Evolutionary conservation across 2,888 invertebrate species (phyloP).

Genomic region (Trichogramma evanescens): DNA sequence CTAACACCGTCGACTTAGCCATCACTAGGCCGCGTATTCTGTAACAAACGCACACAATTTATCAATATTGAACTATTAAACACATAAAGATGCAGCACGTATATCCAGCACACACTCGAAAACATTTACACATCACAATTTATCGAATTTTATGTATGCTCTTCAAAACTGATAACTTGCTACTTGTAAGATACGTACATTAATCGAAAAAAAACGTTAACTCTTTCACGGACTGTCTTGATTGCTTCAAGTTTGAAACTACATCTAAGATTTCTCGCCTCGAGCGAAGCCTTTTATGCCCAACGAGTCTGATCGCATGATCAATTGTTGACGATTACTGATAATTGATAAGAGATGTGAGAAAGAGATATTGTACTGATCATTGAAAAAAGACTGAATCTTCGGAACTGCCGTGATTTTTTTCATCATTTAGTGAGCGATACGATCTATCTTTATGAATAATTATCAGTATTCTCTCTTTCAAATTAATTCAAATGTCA

Average conservation of each 20-base stretch:
- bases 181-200: conserved; percentile 6
- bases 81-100: neutral
- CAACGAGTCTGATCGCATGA: conserved; percentile 5
- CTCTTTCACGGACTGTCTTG: neutral
- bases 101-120: neutral
- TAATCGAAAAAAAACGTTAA: neutral
- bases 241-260: conserved; percentile 4
- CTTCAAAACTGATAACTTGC: too few relatives aligned
- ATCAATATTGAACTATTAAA: neutral
- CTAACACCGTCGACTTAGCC: conserved; percentile 2
- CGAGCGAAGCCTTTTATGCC: conserved; percentile 14
- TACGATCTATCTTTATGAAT: too few relatives aligned
- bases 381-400: too few relatives aligned
- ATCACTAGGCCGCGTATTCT: conserved; percentile 3
- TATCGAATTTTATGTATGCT: too few relatives aligned
- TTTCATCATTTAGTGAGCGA: too few relatives aligned
- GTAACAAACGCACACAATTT: conserved; percentile 6
- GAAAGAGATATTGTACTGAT: neutral
- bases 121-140: neutral
- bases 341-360: conserved; percentile 15
- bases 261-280: neutral
- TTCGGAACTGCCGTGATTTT: too few relatives aligned
- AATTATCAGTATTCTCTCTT: too few relatives aligned
- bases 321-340: conserved; percentile 11
- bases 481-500: too few relatives aligned